Evolutionary conservation across 1,140 invertebrate species (phyloP), one percentile per base, ranked within the genome.

Genomic region (Muscidifurax raptorellus): DNA sequence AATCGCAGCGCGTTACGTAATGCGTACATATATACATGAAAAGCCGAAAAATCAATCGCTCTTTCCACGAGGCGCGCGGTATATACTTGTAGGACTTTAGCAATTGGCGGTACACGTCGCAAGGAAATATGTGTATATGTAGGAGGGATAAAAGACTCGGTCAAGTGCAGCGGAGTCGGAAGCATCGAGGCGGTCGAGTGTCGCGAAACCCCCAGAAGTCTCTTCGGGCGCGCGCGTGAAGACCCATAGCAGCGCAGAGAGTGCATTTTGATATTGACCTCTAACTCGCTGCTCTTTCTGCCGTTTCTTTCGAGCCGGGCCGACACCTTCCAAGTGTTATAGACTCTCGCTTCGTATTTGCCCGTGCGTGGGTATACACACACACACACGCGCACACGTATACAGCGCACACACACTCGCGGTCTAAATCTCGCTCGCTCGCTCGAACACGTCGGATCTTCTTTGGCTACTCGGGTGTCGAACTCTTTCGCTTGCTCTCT

Each of bases 251-350:
- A 47, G 84, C 64, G 13, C 64, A 22, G 27, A 66, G 86, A 85
- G 85, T 85, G 86, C 86, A 88, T 87, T 86, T 86, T 86, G 86
- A 87, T 88, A 89, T 86, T 87, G 87, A 86, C 85, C 85, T 86
- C 82, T 81, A 79, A 64, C 30, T 76, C 64, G 32, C 28, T 36
- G n/a, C n/a, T n/a, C 66, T 25, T 28, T 85, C 9, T 76, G 22
- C 44, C 80, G 32, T 22, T 30, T 72, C 66, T 32, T 27, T 66
- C 27, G 28, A 15, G 27, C 36, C n/a, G 76, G 76, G 84, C 87
- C 88, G 90, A 91, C 90, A 91, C 89, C 90, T 91, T 91, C 86
- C 87, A 91, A 91, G 91, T 91, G 90, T 91, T 89, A 40, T 12
- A 40, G 7, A 88, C 86, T 86, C 84, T 86, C 84, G 85, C 86